phyloP scores from a whole-genome alignment of 2,797 vertebrate species.

The Poliocrania exsul region DNA sequence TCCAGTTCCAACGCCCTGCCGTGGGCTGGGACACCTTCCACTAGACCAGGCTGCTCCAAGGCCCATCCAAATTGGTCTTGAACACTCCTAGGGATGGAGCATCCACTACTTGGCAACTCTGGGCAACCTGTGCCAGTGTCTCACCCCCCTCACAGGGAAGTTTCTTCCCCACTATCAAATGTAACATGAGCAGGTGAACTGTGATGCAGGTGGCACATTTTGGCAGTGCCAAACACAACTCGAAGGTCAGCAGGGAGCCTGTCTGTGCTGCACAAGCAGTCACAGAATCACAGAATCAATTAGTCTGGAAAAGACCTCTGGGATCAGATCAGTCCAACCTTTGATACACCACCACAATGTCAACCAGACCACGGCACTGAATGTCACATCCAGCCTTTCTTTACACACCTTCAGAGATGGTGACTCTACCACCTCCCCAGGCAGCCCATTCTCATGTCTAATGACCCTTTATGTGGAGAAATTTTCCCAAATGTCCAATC shows the following conservation, averaged over 20 bases:
- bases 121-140: neutral
- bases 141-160: neutral
- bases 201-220: fast-evolving
- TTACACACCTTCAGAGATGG: neutral
- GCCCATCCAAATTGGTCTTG: neutral
- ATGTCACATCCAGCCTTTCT: no score
- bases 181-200: fast-evolving
- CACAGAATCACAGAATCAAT: neutral
- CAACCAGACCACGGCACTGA: no score
- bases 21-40: fast-evolving
- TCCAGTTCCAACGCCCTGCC: neutral
- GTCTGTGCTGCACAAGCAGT: neutral
- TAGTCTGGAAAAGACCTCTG: neutral
- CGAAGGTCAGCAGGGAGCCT: fast-evolving
- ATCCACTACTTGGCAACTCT: neutral
- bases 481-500: neutral
- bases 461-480: neutral
- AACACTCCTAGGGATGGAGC: neutral
- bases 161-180: neutral
- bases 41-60: neutral
- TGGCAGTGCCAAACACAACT: fast-evolving
- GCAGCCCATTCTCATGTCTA: neutral
- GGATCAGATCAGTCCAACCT: neutral
- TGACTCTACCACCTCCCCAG: no score
- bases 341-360: neutral